Evolutionary conservation across 2,113 vertebrate genomes (phyloP), one percentile per base, ranked within the genome.

Genomic region (Sylvietta virens): DNA sequence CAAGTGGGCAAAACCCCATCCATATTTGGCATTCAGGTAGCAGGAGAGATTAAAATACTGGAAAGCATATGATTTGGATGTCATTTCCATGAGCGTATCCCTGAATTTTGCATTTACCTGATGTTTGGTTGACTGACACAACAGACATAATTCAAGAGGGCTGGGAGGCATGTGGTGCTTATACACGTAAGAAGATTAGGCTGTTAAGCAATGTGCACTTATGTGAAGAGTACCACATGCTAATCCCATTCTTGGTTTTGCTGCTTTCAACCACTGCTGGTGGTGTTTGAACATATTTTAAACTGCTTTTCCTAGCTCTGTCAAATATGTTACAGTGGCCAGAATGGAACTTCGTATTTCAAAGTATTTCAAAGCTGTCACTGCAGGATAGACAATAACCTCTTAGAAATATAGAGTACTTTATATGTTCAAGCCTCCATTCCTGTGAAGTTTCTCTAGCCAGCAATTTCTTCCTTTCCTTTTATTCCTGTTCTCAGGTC

Each of bases 201-300:
- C 70, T 64, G 86, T 91, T 97, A 87, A 92, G 88, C 82, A 92
- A 94, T 81, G 88, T 69, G 92, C 86, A 90, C 70, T 95, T 96
- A 65, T 6, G 86, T 92, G 90, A 94, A 92, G 72, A 88, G 66
- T 76, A 72, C 66, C 67, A 90, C 90, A 85, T 40, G 50, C 86
- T 88, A 95, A 91, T 96, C 92, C 39, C 76, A 72, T 95, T 91
- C 89, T 91, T 91, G 84, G 67, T 74, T 93, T 94, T 82, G 73
- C 44, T 88, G 67, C 70, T 78, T 73, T 80, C 77, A 51, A 5
- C 81, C 81, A 79, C 79, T 70, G 62, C 60, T 92, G 82, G 66
- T 6, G 21, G 66, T 86, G n/a, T 64, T 62, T 76, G 73, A 91
- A 76, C 62, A 57, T 79, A 58, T 56, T 86, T 82, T 91, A 90